A percentile compares a stretch with the other conserved stretches of the same genome.
phyloP scores from a whole-genome alignment of 2,797 vertebrate genomes.

The Gastrophryne carolinensis region DNA sequence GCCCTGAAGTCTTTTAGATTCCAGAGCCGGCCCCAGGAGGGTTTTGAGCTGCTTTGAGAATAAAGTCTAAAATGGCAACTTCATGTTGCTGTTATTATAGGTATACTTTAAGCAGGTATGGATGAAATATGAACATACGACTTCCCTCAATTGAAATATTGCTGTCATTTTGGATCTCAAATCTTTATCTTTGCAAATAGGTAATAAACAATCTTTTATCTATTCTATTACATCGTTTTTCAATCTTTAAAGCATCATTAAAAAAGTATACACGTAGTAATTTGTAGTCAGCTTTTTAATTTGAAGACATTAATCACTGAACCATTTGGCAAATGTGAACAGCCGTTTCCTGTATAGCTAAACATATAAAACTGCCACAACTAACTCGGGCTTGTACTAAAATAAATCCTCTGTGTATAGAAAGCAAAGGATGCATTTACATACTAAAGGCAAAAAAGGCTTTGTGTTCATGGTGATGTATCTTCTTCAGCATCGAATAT shows the following conservation, averaged over 20 bases:
- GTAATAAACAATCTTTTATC: too few relatives aligned
- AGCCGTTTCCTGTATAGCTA: neutral
- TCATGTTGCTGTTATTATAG: too few relatives aligned
- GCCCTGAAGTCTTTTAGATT: too few relatives aligned
- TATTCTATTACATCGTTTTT: neutral
- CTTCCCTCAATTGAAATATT: too few relatives aligned
- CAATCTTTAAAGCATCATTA: neutral
- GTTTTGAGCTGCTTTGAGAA: too few relatives aligned
- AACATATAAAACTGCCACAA: neutral
- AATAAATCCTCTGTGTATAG: neutral
- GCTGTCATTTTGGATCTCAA: too few relatives aligned
- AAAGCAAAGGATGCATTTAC: neutral
- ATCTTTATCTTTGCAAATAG: too few relatives aligned
- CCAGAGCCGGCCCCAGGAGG: too few relatives aligned
- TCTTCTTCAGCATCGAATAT: neutral
- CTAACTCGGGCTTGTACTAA: neutral
- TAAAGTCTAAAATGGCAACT: too few relatives aligned
- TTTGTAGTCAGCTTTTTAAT: conserved; percentile 24
- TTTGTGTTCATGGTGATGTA: neutral
- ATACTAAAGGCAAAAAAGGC: neutral
- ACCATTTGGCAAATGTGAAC: conserved; percentile 10
- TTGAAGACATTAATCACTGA: conserved; percentile 1
- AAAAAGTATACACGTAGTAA: conserved; percentile 3
- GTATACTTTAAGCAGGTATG: too few relatives aligned
- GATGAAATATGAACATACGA: too few relatives aligned